These are phyloP conservation scores for Pseudomyrmex concolor DNA, from an alignment of 1,140 invertebrate species.

Conservation along the genomic window DNA sequence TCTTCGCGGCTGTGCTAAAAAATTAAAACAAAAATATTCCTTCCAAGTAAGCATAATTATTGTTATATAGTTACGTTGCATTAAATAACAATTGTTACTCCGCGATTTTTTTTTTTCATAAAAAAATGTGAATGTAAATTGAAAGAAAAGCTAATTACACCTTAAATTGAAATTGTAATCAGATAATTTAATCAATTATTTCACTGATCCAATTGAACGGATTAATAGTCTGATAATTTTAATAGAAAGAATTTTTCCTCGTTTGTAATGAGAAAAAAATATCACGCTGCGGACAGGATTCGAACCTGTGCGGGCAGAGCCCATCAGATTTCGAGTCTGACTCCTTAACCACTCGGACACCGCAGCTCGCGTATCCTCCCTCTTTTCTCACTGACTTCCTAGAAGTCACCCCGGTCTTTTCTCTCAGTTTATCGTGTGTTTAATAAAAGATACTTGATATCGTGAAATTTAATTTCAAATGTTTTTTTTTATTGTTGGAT, in stretches of 20 bases:
- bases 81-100: too few relatives aligned
- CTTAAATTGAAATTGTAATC: too few relatives aligned
- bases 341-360: constrained; percentile 87
- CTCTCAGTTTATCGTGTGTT: rapidly evolving
- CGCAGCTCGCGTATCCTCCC: constrained; percentile 16
- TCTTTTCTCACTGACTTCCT: neutral
- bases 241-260: neutral
- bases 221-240: neutral
- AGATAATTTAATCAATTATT: too few relatives aligned
- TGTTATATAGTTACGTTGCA: too few relatives aligned
- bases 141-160: too few relatives aligned
- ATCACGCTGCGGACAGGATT: constrained; percentile 87
- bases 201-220: too few relatives aligned
- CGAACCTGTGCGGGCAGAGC: constrained; percentile 89
- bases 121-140: too few relatives aligned
- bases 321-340: constrained; percentile 89
- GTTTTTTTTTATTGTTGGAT: neutral
- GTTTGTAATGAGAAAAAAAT: constrained; percentile 67
- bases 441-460: neutral
- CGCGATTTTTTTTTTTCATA: too few relatives aligned
- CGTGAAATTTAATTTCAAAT: neutral
- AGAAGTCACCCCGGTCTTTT: too few relatives aligned
- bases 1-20: constrained; percentile 6
- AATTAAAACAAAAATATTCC: neutral
- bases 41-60: neutral